phyloP scores from a whole-genome alignment of 2,888 invertebrate species.

The Drosophila koepferae region DNA sequence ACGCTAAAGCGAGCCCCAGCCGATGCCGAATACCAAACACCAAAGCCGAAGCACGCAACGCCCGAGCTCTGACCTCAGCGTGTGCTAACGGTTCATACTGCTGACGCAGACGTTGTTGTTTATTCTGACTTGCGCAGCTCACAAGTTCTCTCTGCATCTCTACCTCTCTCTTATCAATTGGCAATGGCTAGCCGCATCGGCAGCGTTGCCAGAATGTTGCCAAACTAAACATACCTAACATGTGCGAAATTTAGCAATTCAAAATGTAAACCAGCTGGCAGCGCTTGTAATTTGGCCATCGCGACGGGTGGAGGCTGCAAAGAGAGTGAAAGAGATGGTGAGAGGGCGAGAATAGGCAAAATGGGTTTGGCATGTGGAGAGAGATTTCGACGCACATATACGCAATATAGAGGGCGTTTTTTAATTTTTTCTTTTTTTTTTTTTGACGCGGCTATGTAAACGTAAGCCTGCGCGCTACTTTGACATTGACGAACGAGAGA shows the following conservation, averaged over 20 bases:
- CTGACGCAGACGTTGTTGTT: constrained; percentile 42
- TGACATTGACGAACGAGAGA: constrained; percentile 66
- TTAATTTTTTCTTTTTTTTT: not conserved
- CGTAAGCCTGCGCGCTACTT: constrained; percentile 47
- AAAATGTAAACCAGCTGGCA: constrained; percentile 31
- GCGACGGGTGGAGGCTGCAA: constrained; percentile 17
- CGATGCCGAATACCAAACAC: constrained; percentile 3
- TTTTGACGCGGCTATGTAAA: constrained; percentile 26
- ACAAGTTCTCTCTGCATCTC: not conserved
- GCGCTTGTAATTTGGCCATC: not conserved
- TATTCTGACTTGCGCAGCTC: constrained; percentile 37
- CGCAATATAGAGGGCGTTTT: constrained; percentile 42
- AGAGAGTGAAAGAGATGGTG: not conserved
- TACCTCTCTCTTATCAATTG: constrained; percentile 8
- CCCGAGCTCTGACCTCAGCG: constrained; percentile 36
- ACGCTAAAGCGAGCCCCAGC: not conserved
- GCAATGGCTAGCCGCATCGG: not conserved
- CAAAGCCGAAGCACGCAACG: not conserved
- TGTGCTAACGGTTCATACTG: constrained; percentile 33
- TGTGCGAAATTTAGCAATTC: not conserved
- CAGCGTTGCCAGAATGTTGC: constrained; percentile 23
- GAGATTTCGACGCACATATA: constrained; percentile 50
- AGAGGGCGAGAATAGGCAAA: constrained; percentile 17
- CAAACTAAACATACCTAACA: not conserved
- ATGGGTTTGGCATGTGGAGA: constrained; percentile 53